A percentile compares a stretch with the other conserved stretches of the same genome.
Conservation (phyloP, 2,113 vertebrate genomes). For the Gallinago paraguaiae region DNA sequence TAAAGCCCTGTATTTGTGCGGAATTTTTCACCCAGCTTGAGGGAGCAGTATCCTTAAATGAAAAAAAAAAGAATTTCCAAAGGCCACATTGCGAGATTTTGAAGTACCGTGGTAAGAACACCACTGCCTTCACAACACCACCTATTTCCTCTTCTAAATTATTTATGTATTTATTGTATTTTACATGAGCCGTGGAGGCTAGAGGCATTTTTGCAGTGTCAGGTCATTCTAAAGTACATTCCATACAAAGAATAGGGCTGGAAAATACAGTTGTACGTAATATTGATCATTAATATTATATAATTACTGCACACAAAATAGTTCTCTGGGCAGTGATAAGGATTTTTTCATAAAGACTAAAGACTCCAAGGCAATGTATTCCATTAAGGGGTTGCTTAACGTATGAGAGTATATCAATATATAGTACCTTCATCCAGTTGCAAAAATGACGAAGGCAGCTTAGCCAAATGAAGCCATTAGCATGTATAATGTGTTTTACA, state of each 20-base stretch:
- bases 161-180: slow-evolving; percentile 75
- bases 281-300: slow-evolving; percentile 72
- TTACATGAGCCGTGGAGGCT: slow-evolving; percentile 66
- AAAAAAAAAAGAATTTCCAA: slow-evolving; percentile 23
- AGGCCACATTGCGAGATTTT: slow-evolving; percentile 20
- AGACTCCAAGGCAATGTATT: slow-evolving; percentile 53
- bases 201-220: slow-evolving; percentile 56
- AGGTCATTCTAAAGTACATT: slow-evolving; percentile 71
- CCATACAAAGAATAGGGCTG: slow-evolving; percentile 43
- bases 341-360: slow-evolving; percentile 29
- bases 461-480: slow-evolving; percentile 66
- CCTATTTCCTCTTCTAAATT: slow-evolving; percentile 76
- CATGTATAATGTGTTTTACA: slow-evolving; percentile 62
- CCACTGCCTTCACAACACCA: slow-evolving; percentile 26
- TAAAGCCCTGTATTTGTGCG: background rate
- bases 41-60: background rate
- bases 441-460: slow-evolving; percentile 33
- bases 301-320: slow-evolving; percentile 68
- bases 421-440: slow-evolving; percentile 49
- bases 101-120: slow-evolving; percentile 41
- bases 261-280: slow-evolving; percentile 45
- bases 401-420: slow-evolving; percentile 37
- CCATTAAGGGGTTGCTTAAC: slow-evolving; percentile 74
- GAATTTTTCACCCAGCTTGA: background rate
- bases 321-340: slow-evolving; percentile 64